phyloP scores from a whole-genome alignment of 2,888 invertebrate species.

The Tachina fera region DNA sequence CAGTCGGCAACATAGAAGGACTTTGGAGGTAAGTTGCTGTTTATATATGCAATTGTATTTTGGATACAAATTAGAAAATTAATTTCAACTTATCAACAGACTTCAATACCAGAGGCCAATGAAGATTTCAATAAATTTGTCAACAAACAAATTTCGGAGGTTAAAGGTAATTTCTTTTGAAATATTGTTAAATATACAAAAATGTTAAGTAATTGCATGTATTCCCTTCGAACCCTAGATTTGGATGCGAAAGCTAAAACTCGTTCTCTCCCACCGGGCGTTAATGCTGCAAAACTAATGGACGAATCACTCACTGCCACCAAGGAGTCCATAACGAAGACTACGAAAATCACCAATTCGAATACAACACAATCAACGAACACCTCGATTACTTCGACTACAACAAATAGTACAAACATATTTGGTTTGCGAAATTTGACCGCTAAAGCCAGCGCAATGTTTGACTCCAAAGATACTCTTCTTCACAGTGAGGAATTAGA shows the following conservation, averaged over 20 bases:
- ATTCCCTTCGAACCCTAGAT: constrained; percentile 67
- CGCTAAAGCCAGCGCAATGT: constrained; percentile 74
- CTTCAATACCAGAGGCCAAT: constrained; percentile 90
- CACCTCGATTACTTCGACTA: constrained; percentile 38
- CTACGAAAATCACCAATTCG: constrained; percentile 48
- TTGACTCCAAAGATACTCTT: constrained; percentile 75
- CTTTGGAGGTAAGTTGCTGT: constrained; percentile 82
- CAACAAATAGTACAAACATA: constrained; percentile 57
- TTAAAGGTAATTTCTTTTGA: constrained; percentile 54
- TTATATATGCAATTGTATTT: neutral
- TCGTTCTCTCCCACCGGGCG: constrained; percentile 81
- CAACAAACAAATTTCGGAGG: constrained; percentile 84
- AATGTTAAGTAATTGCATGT: neutral
- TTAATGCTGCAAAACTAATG: constrained; percentile 77
- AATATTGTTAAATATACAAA: neutral
- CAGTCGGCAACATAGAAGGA: constrained; percentile 87
- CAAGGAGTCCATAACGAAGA: constrained; percentile 47
- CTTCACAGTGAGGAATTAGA: constrained; percentile 59
- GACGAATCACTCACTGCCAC: constrained; percentile 73
- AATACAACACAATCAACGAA: constrained; percentile 43
- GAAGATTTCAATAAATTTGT: constrained; percentile 84
- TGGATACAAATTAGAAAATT: neutral
- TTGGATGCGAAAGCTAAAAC: constrained; percentile 79
- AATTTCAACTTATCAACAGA: constrained; percentile 83
- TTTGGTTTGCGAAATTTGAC: constrained; percentile 76